Evolutionary conservation across 2,888 invertebrate species (phyloP).

Genomic region (Noctuana brunneofusca): DNA sequence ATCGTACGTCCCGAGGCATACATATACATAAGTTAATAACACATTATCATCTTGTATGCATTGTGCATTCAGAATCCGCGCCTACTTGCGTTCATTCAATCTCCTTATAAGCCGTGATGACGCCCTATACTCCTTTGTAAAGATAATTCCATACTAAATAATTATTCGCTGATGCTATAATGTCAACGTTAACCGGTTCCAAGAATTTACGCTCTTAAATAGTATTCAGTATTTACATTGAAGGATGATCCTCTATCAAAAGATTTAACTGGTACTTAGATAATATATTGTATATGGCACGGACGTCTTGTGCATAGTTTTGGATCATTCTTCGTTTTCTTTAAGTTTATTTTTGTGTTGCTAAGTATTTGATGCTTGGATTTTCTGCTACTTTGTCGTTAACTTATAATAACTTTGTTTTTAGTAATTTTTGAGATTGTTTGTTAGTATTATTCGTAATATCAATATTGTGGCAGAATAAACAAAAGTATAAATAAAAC

Average conservation of each 20-base stretch:
- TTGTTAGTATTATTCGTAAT: no score
- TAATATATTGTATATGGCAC: constrained; percentile 1
- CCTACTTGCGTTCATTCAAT: constrained; percentile 5
- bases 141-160: constrained; percentile 19
- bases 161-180: constrained; percentile 2
- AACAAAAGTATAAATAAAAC: no score
- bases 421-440: not conserved
- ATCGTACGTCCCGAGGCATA: not conserved
- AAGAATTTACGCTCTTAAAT: constrained; percentile 25
- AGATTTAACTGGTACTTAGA: not conserved
- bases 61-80: constrained; percentile 13
- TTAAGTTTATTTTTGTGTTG: constrained; percentile 6
- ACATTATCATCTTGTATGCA: not conserved
- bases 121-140: constrained; percentile 1
- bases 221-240: not conserved
- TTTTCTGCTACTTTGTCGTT: constrained; percentile 9
- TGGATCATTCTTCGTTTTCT: constrained; percentile 3
- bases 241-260: constrained; percentile 18
- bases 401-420: not conserved
- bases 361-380: not conserved
- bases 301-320: not conserved
- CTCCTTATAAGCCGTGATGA: constrained; percentile 8
- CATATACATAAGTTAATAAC: not conserved
- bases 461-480: no score
- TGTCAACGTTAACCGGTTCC: constrained; percentile 10